Conservation (phyloP, 2,113 vertebrate species). For the Craseonycteris thonglongyai region DNA sequence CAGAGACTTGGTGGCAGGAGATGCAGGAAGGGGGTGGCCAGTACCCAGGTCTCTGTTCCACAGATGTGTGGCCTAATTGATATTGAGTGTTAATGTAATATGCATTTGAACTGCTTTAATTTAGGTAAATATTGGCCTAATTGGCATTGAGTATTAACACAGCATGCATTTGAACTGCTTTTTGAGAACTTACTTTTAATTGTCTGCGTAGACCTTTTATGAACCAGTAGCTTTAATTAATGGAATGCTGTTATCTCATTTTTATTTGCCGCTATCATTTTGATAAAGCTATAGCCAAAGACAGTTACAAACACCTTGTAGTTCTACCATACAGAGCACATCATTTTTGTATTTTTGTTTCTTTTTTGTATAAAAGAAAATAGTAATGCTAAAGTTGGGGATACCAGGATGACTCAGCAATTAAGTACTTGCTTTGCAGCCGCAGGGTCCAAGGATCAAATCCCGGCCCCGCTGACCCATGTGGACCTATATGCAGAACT, state of each 20-base stretch:
- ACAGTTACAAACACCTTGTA: neutral
- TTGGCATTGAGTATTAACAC: rapidly evolving
- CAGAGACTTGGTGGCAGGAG: neutral
- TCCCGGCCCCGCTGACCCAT: too few relatives aligned
- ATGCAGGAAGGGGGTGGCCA: neutral
- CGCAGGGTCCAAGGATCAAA: too few relatives aligned
- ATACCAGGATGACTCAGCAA: too few relatives aligned
- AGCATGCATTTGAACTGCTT: neutral
- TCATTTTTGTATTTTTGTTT: neutral
- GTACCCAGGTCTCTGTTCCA: neutral
- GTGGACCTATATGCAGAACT: too few relatives aligned
- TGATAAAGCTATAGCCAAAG: neutral
- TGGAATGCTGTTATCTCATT: neutral
- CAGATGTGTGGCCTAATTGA: neutral
- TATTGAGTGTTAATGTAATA: neutral
- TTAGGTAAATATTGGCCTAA: too few relatives aligned
- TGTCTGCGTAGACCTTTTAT: neutral
- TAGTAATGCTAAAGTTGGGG: neutral
- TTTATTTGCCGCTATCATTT: neutral
- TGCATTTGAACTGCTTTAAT: neutral
- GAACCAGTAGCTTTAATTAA: neutral
- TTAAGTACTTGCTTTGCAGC: too few relatives aligned
- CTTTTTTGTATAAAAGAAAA: neutral
- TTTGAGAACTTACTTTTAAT: neutral
- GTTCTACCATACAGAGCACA: neutral